phyloP scores from a whole-genome alignment of 2,888 invertebrate genomes.

The Harpalus rubripes region DNA sequence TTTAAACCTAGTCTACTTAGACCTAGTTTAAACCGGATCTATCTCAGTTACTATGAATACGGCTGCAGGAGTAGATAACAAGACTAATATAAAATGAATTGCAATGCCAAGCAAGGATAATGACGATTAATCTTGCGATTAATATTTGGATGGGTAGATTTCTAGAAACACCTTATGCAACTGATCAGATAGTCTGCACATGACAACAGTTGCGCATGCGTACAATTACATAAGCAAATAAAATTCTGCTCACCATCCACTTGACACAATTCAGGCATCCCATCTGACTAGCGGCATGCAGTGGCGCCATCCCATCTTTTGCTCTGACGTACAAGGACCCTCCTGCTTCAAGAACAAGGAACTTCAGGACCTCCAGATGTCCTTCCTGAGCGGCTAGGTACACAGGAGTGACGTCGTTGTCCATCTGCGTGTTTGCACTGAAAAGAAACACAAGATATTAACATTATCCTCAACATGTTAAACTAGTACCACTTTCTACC shows the following conservation, averaged over 20 bases:
- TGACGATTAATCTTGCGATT: too few relatives aligned
- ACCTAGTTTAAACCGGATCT: too few relatives aligned
- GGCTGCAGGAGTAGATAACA: too few relatives aligned
- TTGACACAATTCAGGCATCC: slow-evolving; percentile 92
- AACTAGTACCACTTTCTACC: slow-evolving; percentile 43
- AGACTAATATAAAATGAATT: too few relatives aligned
- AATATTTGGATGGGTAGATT: too few relatives aligned
- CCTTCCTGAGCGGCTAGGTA: slow-evolving; percentile 94
- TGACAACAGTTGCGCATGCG: too few relatives aligned
- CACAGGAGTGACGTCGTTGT: slow-evolving; percentile 94
- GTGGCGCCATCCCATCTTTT: slow-evolving; percentile 93
- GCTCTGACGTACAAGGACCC: slow-evolving; percentile 90
- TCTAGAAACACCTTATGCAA: too few relatives aligned
- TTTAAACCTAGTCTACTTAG: too few relatives aligned
- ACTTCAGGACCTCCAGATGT: slow-evolving; percentile 91
- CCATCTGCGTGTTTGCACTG: slow-evolving; percentile 95
- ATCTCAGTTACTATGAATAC: too few relatives aligned
- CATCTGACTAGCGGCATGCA: slow-evolving; percentile 94
- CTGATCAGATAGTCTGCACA: too few relatives aligned
- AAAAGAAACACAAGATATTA: slow-evolving; percentile 68
- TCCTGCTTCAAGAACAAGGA: slow-evolving; percentile 90
- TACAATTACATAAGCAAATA: too few relatives aligned
- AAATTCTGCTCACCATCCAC: slow-evolving; percentile 87
- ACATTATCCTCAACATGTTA: slow-evolving; percentile 64
- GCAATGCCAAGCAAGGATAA: too few relatives aligned